phyloP scores from a whole-genome alignment of 2,888 invertebrate genomes.

The Portevinia maculata region DNA sequence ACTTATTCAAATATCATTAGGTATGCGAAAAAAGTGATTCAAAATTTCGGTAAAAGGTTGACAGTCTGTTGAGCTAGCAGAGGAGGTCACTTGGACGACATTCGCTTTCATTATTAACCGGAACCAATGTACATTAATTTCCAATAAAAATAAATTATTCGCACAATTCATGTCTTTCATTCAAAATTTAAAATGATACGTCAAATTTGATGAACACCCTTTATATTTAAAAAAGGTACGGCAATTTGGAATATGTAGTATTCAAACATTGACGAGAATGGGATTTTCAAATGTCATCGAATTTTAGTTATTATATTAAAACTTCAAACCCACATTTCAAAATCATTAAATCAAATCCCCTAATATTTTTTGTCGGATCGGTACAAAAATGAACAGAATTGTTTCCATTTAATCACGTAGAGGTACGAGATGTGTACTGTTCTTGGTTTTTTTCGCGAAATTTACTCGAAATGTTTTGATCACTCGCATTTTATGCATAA shows the following conservation, averaged over 20 bases:
- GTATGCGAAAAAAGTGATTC: too few species aligned
- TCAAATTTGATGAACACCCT: too few species aligned
- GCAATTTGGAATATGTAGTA: too few species aligned
- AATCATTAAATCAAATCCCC: background rate
- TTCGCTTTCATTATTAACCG: too few species aligned
- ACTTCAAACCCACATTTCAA: background rate
- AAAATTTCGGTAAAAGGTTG: too few species aligned
- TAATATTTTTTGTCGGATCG: background rate
- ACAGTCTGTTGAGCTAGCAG: too few species aligned
- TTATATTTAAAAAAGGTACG: background rate
- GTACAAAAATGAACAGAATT: constrained; percentile 15
- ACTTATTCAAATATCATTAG: too few species aligned
- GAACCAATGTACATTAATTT: too few species aligned
- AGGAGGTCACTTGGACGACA: too few species aligned
- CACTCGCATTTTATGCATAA: constrained; percentile 18
- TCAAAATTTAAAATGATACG: too few species aligned
- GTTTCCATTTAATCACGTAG: background rate
- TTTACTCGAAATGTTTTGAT: constrained; percentile 1
- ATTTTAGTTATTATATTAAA: background rate
- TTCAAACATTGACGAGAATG: background rate
- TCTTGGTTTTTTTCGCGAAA: background rate
- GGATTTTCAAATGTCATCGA: background rate
- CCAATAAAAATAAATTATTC: too few species aligned
- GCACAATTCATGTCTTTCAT: too few species aligned
- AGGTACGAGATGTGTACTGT: background rate